A percentile compares a stretch with the other conserved stretches of the same genome.
phyloP scores from a whole-genome alignment of 2,797 vertebrate genomes.

The Enteromius trimaculatus region DNA sequence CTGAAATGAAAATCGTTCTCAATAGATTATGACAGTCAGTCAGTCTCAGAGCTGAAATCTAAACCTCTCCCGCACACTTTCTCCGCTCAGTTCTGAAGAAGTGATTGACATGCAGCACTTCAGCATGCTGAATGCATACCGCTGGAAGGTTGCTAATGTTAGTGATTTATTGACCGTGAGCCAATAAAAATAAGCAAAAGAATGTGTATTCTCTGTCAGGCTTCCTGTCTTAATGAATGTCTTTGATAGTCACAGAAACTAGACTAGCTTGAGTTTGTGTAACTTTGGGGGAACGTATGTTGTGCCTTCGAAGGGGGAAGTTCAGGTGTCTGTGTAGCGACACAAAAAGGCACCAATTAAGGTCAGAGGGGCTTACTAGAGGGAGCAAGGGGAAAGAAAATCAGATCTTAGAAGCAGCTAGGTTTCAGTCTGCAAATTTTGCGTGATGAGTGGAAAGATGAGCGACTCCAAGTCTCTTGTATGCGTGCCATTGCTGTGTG shows the following conservation, averaged over 20 bases:
- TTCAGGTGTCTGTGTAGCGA: slow-evolving; percentile 70
- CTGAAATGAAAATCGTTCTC: slow-evolving; percentile 33
- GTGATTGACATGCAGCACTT: slow-evolving; percentile 64
- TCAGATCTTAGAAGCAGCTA: slow-evolving; percentile 73
- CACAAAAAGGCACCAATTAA: slow-evolving; percentile 63
- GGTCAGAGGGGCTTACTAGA: slow-evolving; percentile 67
- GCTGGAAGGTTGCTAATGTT: slow-evolving; percentile 82
- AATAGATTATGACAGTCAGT: slow-evolving; percentile 34
- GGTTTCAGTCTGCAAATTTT: slow-evolving; percentile 76
- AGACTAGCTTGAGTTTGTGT: slow-evolving; percentile 67
- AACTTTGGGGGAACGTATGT: slow-evolving; percentile 55
- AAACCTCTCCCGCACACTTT: slow-evolving; percentile 63
- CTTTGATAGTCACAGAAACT: slow-evolving; percentile 80
- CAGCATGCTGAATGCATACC: slow-evolving; percentile 70
- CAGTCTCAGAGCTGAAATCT: slow-evolving; percentile 60
- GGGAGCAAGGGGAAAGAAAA: slow-evolving; percentile 62
- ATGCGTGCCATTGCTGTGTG: slow-evolving; percentile 79
- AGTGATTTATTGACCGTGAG: slow-evolving; percentile 80
- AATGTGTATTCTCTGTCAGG: slow-evolving; percentile 85
- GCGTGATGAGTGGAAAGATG: slow-evolving; percentile 82
- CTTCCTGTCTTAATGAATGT: slow-evolving; percentile 84
- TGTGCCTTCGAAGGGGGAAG: slow-evolving; percentile 48
- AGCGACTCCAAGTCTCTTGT: slow-evolving; percentile 78
- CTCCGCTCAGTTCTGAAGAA: slow-evolving; percentile 45
- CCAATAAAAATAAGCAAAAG: slow-evolving; percentile 89